phyloP scores from a whole-genome alignment of 1,140 invertebrate genomes.

The Maconellicoccus hirsutus region DNA sequence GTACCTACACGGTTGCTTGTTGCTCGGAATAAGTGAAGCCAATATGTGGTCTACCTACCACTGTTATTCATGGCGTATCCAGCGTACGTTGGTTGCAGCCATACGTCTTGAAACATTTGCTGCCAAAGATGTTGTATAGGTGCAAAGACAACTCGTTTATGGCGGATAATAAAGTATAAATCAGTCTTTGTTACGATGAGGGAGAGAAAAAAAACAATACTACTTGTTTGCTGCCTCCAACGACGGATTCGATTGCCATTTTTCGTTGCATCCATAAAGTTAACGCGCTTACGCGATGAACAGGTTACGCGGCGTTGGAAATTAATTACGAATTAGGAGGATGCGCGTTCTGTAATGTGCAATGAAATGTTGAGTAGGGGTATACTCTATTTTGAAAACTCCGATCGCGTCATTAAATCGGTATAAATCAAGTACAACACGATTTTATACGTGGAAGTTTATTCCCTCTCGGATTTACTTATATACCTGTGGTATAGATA shows the following conservation, averaged over 20 bases:
- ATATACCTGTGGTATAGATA: no score
- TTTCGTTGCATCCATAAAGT: background rate
- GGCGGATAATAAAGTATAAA: slow-evolving; percentile 17
- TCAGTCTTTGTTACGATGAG: background rate
- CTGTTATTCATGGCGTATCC: slow-evolving; percentile 7
- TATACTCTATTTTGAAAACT: slow-evolving; percentile 17
- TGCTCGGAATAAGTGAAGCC: slow-evolving; percentile 15
- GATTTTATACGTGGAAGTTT: background rate
- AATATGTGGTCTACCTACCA: slow-evolving; percentile 20
- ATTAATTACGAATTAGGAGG: background rate
- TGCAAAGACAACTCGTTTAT: slow-evolving; percentile 21
- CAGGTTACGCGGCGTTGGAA: background rate
- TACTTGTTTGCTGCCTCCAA: background rate
- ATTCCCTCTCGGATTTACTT: slow-evolving; percentile 15
- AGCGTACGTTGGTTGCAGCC: slow-evolving; percentile 14
- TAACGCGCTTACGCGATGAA: background rate
- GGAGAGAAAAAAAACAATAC: slow-evolving; percentile 4
- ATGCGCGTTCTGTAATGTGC: background rate
- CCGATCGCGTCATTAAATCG: slow-evolving; percentile 17
- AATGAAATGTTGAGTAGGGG: slow-evolving; percentile 15
- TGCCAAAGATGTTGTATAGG: slow-evolving; percentile 18
- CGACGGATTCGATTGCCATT: background rate
- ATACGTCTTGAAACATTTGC: slow-evolving; percentile 22
- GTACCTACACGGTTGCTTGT: slow-evolving; percentile 17
- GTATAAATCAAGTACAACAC: slow-evolving; percentile 12